Percentiles rank a stretch among this genome's conserved stretches.
phyloP scores from a whole-genome alignment of 1,140 invertebrate species.

The Aphis craccivora region DNA sequence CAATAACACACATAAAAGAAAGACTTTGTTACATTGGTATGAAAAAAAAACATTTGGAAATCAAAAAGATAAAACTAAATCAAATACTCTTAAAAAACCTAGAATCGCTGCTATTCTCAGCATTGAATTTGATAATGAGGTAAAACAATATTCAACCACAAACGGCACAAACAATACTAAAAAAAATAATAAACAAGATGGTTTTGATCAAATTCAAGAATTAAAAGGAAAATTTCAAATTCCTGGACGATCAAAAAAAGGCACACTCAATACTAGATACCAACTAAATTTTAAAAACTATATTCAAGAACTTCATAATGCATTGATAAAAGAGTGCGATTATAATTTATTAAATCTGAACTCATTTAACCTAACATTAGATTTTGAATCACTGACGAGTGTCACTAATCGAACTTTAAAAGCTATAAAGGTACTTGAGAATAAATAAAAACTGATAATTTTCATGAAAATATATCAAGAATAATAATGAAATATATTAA shows the following conservation, averaged over 20 bases:
- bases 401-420: neutral
- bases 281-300: neutral
- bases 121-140: neutral
- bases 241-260: neutral
- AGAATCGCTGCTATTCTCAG: neutral
- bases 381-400: neutral
- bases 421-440: constrained; percentile 30
- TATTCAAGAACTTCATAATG: neutral
- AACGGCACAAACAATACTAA: neutral
- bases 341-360: neutral
- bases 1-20: neutral
- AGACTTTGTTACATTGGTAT: neutral
- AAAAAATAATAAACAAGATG: neutral
- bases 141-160: neutral
- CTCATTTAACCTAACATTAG: neutral
- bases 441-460: neutral
- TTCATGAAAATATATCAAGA: neutral
- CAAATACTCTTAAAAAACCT: neutral
- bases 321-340: constrained; percentile 28
- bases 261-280: neutral
- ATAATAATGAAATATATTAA: neutral
- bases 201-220: neutral
- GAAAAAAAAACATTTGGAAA: neutral
- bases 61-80: neutral
- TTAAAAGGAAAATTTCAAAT: neutral